A percentile compares a stretch with the other conserved stretches of the same genome.
Conservation (phyloP, 2,888 invertebrate species). For the Dryomyza anilis region DNA sequence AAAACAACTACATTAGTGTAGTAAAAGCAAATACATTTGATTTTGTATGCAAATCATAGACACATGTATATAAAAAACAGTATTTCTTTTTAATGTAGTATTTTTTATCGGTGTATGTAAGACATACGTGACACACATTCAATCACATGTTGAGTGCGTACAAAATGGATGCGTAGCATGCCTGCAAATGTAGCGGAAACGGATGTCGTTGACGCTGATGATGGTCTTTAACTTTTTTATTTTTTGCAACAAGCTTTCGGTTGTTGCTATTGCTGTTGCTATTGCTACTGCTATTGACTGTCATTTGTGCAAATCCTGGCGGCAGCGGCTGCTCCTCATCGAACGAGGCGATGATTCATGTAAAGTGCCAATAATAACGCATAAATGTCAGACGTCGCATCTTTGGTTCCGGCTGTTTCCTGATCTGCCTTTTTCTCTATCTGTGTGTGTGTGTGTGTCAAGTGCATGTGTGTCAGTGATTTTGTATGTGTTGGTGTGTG, state of each 20-base stretch:
- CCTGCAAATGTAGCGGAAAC: slow-evolving; percentile 16
- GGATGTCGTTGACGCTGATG: slow-evolving; percentile 25
- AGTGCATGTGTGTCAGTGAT: background rate
- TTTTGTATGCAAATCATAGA: no score
- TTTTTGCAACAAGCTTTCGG: no score
- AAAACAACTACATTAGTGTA: no score
- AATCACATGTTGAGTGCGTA: no score
- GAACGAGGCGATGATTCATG: background rate
- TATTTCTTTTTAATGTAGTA: no score
- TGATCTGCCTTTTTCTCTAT: background rate
- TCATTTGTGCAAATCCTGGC: no score
- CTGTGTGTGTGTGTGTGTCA: background rate
- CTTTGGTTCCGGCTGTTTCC: no score
- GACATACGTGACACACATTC: background rate
- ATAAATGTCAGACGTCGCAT: slow-evolving; percentile 4
- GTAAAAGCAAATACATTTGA: no score
- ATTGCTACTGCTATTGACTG: background rate
- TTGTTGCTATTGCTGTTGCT: background rate
- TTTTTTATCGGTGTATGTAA: no score
- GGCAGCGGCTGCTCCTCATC: no score
- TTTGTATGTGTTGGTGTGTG: background rate
- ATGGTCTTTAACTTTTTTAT: slow-evolving; percentile 1
- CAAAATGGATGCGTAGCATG: no score
- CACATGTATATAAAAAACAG: no score
- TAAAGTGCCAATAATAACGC: slow-evolving; percentile 11